Evolutionary conservation across 2,113 vertebrate genomes (phyloP).

Genomic region (Coryphaenoides rupestris): DNA sequence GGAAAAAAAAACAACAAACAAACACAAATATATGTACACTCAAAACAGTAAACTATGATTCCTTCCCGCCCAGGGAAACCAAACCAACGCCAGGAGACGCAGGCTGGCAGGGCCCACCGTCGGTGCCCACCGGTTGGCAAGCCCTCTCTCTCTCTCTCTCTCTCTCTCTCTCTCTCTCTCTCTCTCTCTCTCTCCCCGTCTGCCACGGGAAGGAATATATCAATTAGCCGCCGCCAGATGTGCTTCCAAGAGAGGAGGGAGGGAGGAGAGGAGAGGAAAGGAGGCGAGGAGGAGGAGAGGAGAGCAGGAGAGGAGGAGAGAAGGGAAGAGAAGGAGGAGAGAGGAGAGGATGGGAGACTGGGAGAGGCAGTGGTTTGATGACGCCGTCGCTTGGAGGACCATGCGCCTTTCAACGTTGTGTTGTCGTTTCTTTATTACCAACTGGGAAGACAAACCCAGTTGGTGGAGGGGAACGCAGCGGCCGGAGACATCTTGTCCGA

Average conservation of each 20-base stretch:
- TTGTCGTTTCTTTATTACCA: no score
- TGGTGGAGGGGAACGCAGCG: no score
- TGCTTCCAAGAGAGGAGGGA: slow-evolving; percentile 41
- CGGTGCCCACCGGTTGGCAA: slow-evolving; percentile 33
- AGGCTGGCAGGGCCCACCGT: slow-evolving; percentile 48
- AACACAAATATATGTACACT: neutral
- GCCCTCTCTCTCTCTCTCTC: neutral
- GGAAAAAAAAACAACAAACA: neutral
- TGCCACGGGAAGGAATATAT: slow-evolving; percentile 65
- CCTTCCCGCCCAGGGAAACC: slow-evolving; percentile 29
- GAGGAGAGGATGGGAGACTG: no score
- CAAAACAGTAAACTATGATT: slow-evolving; percentile 26
- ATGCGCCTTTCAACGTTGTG: no score
- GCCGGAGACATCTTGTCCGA: no score
- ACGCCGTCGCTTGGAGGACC: no score
- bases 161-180: slow-evolving; percentile 29
- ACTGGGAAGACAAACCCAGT: no score
- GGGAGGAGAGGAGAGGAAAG: no score
- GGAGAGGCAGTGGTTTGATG: no score
- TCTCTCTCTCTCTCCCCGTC: slow-evolving; percentile 42
- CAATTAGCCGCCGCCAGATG: slow-evolving; percentile 66
- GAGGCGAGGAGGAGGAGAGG: no score
- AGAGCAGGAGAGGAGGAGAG: no score
- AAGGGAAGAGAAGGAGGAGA: no score
- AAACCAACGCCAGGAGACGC: slow-evolving; percentile 39